Percentiles rank a stretch among this genome's conserved stretches.
phyloP scores from a whole-genome alignment of 2,113 vertebrate genomes.

The Tachuris rubrigastra region DNA sequence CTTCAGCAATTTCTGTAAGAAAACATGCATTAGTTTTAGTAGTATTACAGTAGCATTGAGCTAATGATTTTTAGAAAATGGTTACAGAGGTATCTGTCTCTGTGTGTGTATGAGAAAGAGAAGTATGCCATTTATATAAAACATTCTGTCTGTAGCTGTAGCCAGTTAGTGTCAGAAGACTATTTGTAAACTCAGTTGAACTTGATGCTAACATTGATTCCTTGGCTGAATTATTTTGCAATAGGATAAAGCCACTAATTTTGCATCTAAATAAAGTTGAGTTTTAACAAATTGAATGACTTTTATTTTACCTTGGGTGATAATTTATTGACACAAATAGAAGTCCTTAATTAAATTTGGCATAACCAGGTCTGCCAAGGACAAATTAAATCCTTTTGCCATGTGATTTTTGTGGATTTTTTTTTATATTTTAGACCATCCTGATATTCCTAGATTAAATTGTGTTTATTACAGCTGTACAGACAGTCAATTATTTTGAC shows the following conservation, averaged over 20 bases:
- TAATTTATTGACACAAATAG: constrained; percentile 75
- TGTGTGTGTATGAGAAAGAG: neutral
- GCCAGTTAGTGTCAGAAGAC: constrained; percentile 45
- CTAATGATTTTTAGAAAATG: neutral
- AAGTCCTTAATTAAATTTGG: constrained; percentile 71
- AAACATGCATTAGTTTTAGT: neutral
- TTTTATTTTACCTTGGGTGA: constrained; percentile 77
- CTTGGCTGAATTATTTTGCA: constrained; percentile 70
- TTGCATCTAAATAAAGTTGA: constrained; percentile 66
- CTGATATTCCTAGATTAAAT: constrained; percentile 63
- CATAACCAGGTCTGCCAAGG: constrained; percentile 32
- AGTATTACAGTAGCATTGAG: neutral
- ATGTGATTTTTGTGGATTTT: neutral
- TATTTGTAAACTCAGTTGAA: constrained; percentile 40
- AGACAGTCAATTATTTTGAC: constrained; percentile 54
- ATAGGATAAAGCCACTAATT: constrained; percentile 64
- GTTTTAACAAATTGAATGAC: constrained; percentile 65
- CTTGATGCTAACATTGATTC: constrained; percentile 61
- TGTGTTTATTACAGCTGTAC: constrained; percentile 53
- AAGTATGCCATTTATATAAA: constrained; percentile 20
- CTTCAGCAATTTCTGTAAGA: constrained; percentile 27
- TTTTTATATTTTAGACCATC: constrained; percentile 44
- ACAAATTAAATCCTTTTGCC: constrained; percentile 46
- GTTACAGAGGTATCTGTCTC: neutral
- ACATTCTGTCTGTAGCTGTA: neutral